phyloP scores from a whole-genome alignment of 2,888 invertebrate species.

The Idaea aversata region DNA sequence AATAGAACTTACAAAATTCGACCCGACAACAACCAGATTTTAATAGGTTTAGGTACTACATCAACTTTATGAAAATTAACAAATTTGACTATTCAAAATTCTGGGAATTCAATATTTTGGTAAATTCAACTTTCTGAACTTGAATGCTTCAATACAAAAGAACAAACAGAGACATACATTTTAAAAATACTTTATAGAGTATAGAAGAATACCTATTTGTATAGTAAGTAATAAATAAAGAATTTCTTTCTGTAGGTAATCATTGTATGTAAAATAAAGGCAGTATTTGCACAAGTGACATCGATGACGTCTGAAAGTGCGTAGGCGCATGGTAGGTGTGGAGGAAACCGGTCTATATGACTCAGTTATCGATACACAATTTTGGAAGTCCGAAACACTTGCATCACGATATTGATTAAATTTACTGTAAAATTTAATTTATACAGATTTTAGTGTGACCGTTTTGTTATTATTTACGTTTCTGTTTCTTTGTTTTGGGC shows the following conservation, averaged over 20 bases:
- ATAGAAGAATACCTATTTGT: too few species aligned
- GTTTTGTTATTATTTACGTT: neutral
- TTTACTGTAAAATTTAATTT: neutral
- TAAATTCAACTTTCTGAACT: too few species aligned
- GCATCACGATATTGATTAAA: constrained; percentile 37
- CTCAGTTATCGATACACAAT: constrained; percentile 51
- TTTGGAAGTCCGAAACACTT: constrained; percentile 44
- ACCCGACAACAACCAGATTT: too few species aligned
- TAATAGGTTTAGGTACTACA: too few species aligned
- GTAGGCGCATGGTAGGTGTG: constrained; percentile 62
- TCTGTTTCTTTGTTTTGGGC: neutral
- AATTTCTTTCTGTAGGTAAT: constrained; percentile 12
- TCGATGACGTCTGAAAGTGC: constrained; percentile 33
- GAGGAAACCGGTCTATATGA: constrained; percentile 66
- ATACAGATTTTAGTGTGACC: neutral
- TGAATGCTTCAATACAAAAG: too few species aligned
- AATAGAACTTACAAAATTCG: too few species aligned
- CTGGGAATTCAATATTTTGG: too few species aligned
- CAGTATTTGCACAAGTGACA: constrained; percentile 40
- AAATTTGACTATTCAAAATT: too few species aligned
- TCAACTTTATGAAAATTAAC: too few species aligned
- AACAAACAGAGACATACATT: too few species aligned
- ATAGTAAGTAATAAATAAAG: neutral
- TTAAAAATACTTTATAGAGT: too few species aligned
- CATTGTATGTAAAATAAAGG: constrained; percentile 16